Percentiles rank a stretch among this genome's conserved stretches.
These are phyloP conservation scores for Oryzias sinensis DNA, from an alignment of 2,797 vertebrate species.

Conservation along the genomic window DNA sequence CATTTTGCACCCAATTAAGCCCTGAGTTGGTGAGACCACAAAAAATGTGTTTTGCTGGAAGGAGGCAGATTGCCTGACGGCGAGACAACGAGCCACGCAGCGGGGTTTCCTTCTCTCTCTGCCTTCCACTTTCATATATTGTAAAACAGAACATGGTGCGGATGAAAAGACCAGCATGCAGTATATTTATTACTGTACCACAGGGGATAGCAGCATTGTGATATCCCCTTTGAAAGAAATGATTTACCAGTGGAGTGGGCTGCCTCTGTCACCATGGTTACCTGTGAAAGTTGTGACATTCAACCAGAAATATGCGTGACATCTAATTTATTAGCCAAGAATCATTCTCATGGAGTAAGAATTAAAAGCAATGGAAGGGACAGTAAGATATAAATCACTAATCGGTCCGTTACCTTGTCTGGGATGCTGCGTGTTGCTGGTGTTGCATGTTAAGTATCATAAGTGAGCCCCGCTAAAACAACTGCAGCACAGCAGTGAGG, in stretches of 20 bases:
- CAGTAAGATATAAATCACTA: constrained; percentile 35
- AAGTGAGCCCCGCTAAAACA: constrained; percentile 44
- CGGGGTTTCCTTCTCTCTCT: constrained; percentile 4
- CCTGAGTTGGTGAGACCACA: constrained; percentile 54
- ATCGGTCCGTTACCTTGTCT: constrained; percentile 45
- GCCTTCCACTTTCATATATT: constrained; percentile 7
- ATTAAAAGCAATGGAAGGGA: constrained; percentile 31
- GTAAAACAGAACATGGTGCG: constrained; percentile 20
- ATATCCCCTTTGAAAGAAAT: constrained; percentile 39
- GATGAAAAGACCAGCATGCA: constrained; percentile 43
- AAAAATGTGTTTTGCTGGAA: constrained; percentile 43
- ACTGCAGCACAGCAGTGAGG: constrained; percentile 34
- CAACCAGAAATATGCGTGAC: constrained; percentile 34
- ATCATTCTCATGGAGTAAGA: constrained; percentile 31
- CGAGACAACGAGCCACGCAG: constrained; percentile 40
- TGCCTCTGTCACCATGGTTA: constrained; percentile 58
- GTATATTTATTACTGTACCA: constrained; percentile 32
- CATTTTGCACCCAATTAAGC: constrained; percentile 69
- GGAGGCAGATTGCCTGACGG: constrained; percentile 11
- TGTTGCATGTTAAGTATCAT: constrained; percentile 57
- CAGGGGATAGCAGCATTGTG: constrained; percentile 37
- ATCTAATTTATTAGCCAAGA: constrained; percentile 45
- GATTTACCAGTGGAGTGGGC: constrained; percentile 42
- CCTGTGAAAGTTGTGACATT: constrained; percentile 43
- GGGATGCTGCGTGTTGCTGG: constrained; percentile 19